Evolutionary conservation across 2,113 vertebrate species (phyloP).

Genomic region (Xiphophorus couchianus): DNA sequence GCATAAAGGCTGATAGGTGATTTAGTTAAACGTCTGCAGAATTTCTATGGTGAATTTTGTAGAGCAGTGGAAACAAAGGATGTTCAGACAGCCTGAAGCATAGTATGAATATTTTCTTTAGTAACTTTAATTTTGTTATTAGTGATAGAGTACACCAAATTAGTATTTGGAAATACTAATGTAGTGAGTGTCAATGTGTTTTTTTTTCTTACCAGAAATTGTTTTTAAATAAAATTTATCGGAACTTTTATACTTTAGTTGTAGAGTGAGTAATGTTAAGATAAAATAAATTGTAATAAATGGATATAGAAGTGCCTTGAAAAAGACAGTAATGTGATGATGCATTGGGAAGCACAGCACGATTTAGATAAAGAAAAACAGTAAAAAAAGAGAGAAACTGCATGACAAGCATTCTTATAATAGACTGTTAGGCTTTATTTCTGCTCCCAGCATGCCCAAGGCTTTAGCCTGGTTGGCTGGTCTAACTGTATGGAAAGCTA

Average conservation of each 20-base stretch:
- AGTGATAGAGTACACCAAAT: too few relatives aligned
- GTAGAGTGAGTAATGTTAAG: neutral
- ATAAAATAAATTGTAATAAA: neutral
- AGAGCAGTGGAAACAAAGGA: too few relatives aligned
- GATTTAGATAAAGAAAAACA: slow-evolving; percentile 3
- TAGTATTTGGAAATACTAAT: too few relatives aligned
- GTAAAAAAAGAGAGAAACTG: slow-evolving; percentile 22
- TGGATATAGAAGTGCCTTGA: neutral
- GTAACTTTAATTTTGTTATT: too few relatives aligned
- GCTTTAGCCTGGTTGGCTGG: slow-evolving; percentile 66
- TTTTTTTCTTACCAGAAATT: neutral
- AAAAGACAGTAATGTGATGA: neutral
- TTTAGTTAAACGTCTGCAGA: too few relatives aligned
- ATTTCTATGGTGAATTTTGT: too few relatives aligned
- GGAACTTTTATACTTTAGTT: neutral
- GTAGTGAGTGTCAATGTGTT: too few relatives aligned
- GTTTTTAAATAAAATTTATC: neutral
- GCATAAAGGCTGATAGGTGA: neutral
- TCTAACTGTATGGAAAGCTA: slow-evolving; percentile 48
- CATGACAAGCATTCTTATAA: slow-evolving; percentile 61
- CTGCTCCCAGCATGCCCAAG: slow-evolving; percentile 56
- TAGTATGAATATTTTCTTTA: too few relatives aligned
- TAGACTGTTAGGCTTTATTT: slow-evolving; percentile 33
- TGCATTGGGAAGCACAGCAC: slow-evolving; percentile 6
- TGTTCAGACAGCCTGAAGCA: too few relatives aligned